Evolutionary conservation across 2,797 vertebrate genomes (phyloP), one percentile per base, ranked within the genome.

Genomic region (Phrynocephalus forsythii): DNA sequence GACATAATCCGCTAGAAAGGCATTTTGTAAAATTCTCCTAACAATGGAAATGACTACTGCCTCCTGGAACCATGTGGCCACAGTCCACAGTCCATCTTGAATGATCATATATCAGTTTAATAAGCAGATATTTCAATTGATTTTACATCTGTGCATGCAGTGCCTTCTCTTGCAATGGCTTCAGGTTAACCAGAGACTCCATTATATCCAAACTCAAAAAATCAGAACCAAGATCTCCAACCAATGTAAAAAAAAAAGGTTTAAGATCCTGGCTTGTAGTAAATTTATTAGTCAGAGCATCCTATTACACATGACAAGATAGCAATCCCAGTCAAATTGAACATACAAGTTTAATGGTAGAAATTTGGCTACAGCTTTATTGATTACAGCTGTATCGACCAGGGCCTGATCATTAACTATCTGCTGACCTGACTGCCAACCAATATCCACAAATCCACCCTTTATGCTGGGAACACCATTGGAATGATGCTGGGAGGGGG

Each of bases 1-100:
- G 26, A 15, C 1, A 9, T 44, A 3, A 50, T n/a, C 60, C 78
- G 88, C 48, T 82, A 5, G 7, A 6, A 22, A 77, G 13, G 50
- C 73, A 30, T 89, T 67, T 86, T 88, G 33, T 20, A 71, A 69
- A 83, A 71, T 71, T 20, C 13, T 50, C 11, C 56, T 56, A 9
- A 22, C 30, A 79, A 48, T 26, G 6, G 4, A 48, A 26, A 44
- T 71, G 28, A 78, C 5, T 26, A 72, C 30, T 79, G 63, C 13
- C 16, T 28, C 52, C 24, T 79, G 30, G 22, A 24, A 15, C 44
- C 67, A 44, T 60, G 69, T 33, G 28, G 13, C 71, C 67, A 76
- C 22, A 33, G 60, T 56, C 6, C 6, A 10, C 20, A 50, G 18
- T 84, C 76, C 28, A 75, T 28, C 38, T 56, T 56, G 52, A 8